Conservation (phyloP, 64 coral and sea anemone genomes). For the Platygyra sinensis region DNA sequence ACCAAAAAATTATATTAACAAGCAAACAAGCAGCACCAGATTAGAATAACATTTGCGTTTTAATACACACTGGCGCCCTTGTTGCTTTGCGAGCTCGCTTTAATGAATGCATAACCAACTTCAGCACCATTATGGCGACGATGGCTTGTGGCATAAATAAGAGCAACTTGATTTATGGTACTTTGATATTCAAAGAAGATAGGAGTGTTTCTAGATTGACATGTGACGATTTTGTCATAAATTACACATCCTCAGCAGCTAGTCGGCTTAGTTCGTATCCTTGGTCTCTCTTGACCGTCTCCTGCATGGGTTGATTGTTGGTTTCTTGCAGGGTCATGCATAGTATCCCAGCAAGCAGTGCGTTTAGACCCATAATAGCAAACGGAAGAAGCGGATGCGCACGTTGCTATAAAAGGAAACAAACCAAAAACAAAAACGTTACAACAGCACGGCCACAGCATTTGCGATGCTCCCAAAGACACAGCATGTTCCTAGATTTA, state of each 20-base stretch:
- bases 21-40: no score
- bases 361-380: constrained; percentile 52
- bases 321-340: constrained; percentile 53
- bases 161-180: no score
- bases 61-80: no score
- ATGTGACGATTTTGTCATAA: no score
- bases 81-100: no score
- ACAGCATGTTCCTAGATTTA: neutral
- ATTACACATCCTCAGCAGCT: neutral
- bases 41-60: no score
- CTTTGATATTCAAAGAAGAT: no score
- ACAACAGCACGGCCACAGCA: neutral
- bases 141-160: no score
- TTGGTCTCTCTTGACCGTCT: constrained; percentile 26
- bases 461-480: neutral
- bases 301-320: constrained; percentile 10
- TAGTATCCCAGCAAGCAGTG: constrained; percentile 48
- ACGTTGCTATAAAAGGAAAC: neutral
- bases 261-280: constrained; percentile 1
- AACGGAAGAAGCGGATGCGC: constrained; percentile 46
- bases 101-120: no score
- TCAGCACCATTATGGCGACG: no score
- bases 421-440: neutral
- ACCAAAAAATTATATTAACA: no score
- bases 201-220: no score